phyloP scores from a whole-genome alignment of 2,113 vertebrate genomes.

The Mugil cephalus region DNA sequence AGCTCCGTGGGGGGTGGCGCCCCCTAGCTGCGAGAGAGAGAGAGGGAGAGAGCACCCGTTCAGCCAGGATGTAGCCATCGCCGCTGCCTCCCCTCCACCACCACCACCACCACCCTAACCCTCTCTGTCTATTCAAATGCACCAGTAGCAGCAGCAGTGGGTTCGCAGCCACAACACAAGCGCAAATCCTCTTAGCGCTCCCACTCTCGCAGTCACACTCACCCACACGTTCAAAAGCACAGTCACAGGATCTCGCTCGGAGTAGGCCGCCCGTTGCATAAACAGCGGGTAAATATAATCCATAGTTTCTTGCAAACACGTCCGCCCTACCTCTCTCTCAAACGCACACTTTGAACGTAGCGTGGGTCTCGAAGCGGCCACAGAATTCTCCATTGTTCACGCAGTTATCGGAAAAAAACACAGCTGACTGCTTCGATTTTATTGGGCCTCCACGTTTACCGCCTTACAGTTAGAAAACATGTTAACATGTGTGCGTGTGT shows the following conservation, averaged over 20 bases:
- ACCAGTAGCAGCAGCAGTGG: slow-evolving; percentile 53
- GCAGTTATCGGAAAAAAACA: slow-evolving; percentile 65
- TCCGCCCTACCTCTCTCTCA: slow-evolving; percentile 26
- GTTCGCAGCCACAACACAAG: slow-evolving; percentile 59
- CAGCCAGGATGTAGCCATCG: slow-evolving; percentile 2
- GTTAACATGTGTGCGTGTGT: slow-evolving; percentile 49
- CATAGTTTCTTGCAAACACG: slow-evolving; percentile 43
- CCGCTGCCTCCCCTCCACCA: too few species aligned
- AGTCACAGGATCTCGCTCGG: slow-evolving; percentile 56
- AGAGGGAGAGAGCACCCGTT: slow-evolving; percentile 25
- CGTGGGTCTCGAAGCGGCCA: slow-evolving; percentile 38
- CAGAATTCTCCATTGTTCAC: slow-evolving; percentile 43
- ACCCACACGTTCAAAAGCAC: slow-evolving; percentile 69
- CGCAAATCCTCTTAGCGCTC: slow-evolving; percentile 73
- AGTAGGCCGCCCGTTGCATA: slow-evolving; percentile 48
- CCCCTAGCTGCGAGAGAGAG: slow-evolving; percentile 77
- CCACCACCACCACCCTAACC: too few species aligned
- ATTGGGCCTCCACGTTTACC: slow-evolving; percentile 33
- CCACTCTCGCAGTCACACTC: slow-evolving; percentile 72
- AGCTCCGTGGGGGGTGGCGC: slow-evolving; percentile 79
- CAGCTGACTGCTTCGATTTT: slow-evolving; percentile 35
- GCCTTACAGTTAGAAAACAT: slow-evolving; percentile 49
- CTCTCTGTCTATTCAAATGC: slow-evolving; percentile 43
- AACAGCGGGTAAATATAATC: slow-evolving; percentile 66
- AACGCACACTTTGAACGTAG: slow-evolving; percentile 34